A percentile compares a stretch with the other conserved stretches of the same genome.
These are phyloP conservation scores for Aythya baeri DNA, from an alignment of 2,113 vertebrate species.

Conservation along the genomic window DNA sequence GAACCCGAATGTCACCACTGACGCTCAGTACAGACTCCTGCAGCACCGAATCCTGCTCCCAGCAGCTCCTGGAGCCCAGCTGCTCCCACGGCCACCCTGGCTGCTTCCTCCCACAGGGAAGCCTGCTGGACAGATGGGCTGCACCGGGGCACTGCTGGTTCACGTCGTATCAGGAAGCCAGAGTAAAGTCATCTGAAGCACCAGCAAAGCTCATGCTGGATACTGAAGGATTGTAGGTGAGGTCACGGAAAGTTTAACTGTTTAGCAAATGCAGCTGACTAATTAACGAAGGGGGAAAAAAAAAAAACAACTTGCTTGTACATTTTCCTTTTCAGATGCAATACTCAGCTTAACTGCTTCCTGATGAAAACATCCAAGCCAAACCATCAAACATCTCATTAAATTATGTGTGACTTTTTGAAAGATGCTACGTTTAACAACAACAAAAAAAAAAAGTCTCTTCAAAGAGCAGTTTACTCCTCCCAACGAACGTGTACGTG, in stretches of 20 bases:
- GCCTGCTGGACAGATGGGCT: not conserved
- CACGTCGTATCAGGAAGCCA: not conserved
- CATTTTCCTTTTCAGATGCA: not conserved
- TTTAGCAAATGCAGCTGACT: not conserved
- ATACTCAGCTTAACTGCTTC: not conserved
- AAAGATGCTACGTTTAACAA: not conserved
- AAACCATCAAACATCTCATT: not conserved
- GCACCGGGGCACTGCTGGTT: not conserved
- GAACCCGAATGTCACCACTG: not conserved
- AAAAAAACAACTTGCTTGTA: not conserved
- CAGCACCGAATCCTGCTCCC: not conserved
- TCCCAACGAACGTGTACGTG: rapidly evolving
- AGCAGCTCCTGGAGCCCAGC: not conserved
- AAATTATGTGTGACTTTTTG: not conserved
- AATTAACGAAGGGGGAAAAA: not conserved
- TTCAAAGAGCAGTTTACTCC: not conserved
- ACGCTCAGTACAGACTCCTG: not conserved
- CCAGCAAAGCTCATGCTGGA: not conserved
- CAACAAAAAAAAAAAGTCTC: not conserved
- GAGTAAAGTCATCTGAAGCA: not conserved
- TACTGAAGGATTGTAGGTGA: not conserved
- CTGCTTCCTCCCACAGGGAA: not conserved
- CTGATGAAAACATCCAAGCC: not conserved
- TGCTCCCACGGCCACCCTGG: not conserved
- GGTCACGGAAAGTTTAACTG: not conserved